phyloP scores from a whole-genome alignment of 2,797 vertebrate genomes.

The Etheostoma perlongum region DNA sequence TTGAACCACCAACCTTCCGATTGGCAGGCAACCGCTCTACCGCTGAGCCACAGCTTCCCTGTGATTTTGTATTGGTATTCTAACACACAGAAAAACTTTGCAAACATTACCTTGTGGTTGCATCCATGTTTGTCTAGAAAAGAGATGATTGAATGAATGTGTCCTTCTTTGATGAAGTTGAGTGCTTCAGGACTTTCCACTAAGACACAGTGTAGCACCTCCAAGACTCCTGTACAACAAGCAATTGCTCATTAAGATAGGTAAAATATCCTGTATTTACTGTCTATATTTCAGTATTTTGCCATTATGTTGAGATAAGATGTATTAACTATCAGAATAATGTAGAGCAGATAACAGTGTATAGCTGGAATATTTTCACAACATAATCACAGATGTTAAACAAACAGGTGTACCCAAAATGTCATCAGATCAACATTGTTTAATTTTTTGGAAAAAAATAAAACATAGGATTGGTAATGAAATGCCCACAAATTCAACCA shows the following conservation, averaged over 20 bases:
- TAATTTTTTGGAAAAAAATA: not conserved
- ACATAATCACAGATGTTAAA: not conserved
- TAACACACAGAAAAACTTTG: not conserved
- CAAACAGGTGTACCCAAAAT: not conserved
- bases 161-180: conserved; percentile 93
- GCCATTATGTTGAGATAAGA: not conserved
- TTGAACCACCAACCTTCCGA: too few relatives aligned
- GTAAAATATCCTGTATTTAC: not conserved
- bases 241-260: not conserved
- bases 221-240: conserved; percentile 88
- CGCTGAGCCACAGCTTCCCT: too few relatives aligned
- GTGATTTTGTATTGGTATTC: not conserved
- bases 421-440: not conserved
- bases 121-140: conserved; percentile 95
- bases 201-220: conserved; percentile 94
- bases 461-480: not conserved
- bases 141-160: conserved; percentile 94
- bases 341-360: not conserved
- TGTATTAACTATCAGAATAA: not conserved
- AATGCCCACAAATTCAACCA: conserved; percentile 43
- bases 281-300: not conserved
- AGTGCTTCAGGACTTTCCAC: conserved; percentile 95
- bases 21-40: too few relatives aligned
- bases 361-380: not conserved
- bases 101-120: conserved; percentile 89